Conservation (phyloP, 2,113 vertebrate genomes). For the Campylomormyrus numenius region DNA sequence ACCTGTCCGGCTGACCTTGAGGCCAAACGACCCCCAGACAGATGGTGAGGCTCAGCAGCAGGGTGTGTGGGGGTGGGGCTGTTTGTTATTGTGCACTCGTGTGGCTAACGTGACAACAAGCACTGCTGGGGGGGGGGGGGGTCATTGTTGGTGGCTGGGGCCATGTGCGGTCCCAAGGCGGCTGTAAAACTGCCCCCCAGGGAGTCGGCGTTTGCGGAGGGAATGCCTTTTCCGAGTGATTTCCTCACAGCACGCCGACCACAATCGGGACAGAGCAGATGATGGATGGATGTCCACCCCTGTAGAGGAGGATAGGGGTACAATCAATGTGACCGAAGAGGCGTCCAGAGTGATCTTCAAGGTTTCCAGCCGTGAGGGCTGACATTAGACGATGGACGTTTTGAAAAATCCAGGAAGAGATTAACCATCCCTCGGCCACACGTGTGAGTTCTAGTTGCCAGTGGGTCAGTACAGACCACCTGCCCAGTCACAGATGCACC, state of each 20-base stretch:
- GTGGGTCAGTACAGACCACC: neutral
- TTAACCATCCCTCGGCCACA: neutral
- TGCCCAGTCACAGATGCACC: neutral
- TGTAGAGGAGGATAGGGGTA: neutral
- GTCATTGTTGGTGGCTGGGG: conserved; percentile 40
- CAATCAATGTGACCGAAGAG: neutral
- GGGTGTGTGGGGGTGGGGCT: neutral
- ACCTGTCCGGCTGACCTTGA: conserved; percentile 29
- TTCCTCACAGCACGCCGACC: neutral
- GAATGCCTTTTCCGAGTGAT: neutral
- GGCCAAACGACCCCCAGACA: conserved; percentile 46
- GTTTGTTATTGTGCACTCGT: conserved; percentile 35
- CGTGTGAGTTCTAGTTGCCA: neutral
- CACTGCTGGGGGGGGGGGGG: conserved; percentile 15
- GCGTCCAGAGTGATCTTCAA: neutral
- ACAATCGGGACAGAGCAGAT: neutral
- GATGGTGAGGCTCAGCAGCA: conserved; percentile 38
- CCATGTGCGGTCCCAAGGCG: conserved; percentile 37
- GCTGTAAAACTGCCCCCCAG: neutral
- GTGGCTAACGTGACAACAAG: conserved; percentile 41
- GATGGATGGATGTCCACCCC: neutral
- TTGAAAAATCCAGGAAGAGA: neutral
- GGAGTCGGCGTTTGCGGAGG: neutral
- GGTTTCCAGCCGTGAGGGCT: neutral
- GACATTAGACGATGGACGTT: neutral